A percentile compares a stretch with the other conserved stretches of the same genome.
These are phyloP conservation scores for Noctua pronuba DNA, from an alignment of 2,888 invertebrate genomes.

Conservation along the genomic window DNA sequence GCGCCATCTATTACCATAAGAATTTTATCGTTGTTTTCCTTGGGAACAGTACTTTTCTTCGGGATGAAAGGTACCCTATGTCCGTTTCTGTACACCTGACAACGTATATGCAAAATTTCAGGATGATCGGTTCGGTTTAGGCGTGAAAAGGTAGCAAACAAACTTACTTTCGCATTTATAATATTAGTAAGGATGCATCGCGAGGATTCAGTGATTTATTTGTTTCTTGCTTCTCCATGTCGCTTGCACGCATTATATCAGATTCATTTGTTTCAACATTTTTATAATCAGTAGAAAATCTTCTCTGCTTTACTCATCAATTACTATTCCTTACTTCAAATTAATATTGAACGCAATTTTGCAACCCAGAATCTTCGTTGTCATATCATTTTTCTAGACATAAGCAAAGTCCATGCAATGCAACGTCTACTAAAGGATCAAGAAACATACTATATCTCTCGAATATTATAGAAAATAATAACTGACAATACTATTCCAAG, in stretches of 20 bases:
- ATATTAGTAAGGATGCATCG: too few species aligned
- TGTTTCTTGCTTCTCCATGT: neutral
- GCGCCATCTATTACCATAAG: too few species aligned
- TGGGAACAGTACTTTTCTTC: too few species aligned
- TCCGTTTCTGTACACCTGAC: too few species aligned
- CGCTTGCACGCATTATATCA: neutral
- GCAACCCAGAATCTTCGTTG: neutral
- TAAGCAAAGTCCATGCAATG: neutral
- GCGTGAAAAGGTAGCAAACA: too few species aligned
- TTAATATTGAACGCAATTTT: too few species aligned
- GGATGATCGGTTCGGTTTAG: too few species aligned
- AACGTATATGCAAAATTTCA: too few species aligned
- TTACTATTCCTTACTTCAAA: too few species aligned
- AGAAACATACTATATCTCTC: neutral
- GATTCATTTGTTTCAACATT: neutral
- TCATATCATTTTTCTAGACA: neutral
- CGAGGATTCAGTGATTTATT: neutral
- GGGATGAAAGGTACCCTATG: too few species aligned
- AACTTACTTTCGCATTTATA: too few species aligned
- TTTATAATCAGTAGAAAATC: neutral
- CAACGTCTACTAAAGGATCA: neutral
- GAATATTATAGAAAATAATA: neutral
- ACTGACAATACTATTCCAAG: neutral
- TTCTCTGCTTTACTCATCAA: neutral
- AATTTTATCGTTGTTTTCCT: too few species aligned